Conservation (phyloP, 2,888 invertebrate genomes). For the Melieria omissa region DNA sequence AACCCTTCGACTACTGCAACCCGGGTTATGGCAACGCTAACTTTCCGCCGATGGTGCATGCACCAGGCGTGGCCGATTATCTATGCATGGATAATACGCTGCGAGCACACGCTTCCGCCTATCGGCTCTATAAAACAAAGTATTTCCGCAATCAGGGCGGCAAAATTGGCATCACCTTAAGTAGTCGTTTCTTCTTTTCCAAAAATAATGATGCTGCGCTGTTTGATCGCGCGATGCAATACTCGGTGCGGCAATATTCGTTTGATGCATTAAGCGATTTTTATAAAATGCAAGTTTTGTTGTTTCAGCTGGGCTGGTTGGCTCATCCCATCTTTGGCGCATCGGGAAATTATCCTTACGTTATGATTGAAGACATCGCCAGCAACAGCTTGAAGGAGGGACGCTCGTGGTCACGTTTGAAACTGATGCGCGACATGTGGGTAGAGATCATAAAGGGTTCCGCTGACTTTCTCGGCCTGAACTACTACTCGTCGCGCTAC, state of each 20-base stretch:
- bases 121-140: conserved; percentile 65
- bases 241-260: conserved; percentile 44
- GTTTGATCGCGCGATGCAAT: conserved; percentile 54
- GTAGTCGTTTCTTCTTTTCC: conserved; percentile 52
- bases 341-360: conserved; percentile 58
- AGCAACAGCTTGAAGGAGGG: conserved; percentile 58
- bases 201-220: conserved; percentile 44
- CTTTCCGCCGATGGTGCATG: conserved; percentile 61
- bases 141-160: conserved; percentile 60
- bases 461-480: conserved; percentile 57
- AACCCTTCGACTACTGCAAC: conserved; percentile 48
- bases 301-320: conserved; percentile 61
- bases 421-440: conserved; percentile 46
- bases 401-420: conserved; percentile 54
- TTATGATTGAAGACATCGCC: conserved; percentile 56
- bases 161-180: conserved; percentile 55
- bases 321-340: conserved; percentile 58
- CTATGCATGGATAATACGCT: conserved; percentile 69
- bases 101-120: conserved; percentile 70
- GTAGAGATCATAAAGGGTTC: conserved; percentile 48
- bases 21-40: conserved; percentile 67
- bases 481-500: conserved; percentile 56
- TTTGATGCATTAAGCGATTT: neutral
- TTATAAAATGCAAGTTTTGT: neutral
- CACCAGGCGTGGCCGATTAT: conserved; percentile 68